A percentile compares a stretch with the other conserved stretches of the same genome.
Conservation (phyloP, 1,140 invertebrate species). For the Gyrodactylus salaris region DNA sequence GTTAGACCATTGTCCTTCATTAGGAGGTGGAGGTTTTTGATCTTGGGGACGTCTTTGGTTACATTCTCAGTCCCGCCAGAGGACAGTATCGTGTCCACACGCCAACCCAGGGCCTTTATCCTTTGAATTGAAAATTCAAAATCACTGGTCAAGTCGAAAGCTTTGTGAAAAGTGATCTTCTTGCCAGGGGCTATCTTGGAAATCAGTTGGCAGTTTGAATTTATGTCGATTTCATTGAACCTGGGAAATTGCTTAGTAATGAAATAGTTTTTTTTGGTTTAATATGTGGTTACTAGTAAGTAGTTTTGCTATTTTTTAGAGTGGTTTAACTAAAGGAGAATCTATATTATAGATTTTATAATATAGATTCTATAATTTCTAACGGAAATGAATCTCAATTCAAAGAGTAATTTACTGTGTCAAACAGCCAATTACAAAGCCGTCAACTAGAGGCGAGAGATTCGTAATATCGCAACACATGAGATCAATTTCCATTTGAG, state of each 20-base stretch:
- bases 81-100: not conserved
- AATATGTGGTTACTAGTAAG: too few relatives aligned
- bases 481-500: not conserved
- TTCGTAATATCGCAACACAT: not conserved
- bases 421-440: not conserved
- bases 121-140: not conserved
- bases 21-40: not conserved
- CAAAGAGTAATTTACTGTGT: not conserved
- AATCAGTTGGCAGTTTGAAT: not conserved
- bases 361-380: too few relatives aligned
- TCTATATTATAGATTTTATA: too few relatives aligned
- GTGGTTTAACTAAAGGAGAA: too few relatives aligned
- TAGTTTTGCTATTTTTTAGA: too few relatives aligned
- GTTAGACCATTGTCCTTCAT: not conserved
- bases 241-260: too few relatives aligned
- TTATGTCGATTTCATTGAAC: too few relatives aligned
- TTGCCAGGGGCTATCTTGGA: not conserved
- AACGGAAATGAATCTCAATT: too few relatives aligned
- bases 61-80: not conserved
- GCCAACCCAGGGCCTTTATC: not conserved
- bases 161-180: not conserved
- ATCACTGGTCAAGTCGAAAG: not conserved
- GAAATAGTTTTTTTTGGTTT: too few relatives aligned
- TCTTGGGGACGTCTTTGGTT: not conserved
- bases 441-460: not conserved